phyloP scores from a whole-genome alignment of 2,888 invertebrate species.

The Acanthoscelides obtectus region DNA sequence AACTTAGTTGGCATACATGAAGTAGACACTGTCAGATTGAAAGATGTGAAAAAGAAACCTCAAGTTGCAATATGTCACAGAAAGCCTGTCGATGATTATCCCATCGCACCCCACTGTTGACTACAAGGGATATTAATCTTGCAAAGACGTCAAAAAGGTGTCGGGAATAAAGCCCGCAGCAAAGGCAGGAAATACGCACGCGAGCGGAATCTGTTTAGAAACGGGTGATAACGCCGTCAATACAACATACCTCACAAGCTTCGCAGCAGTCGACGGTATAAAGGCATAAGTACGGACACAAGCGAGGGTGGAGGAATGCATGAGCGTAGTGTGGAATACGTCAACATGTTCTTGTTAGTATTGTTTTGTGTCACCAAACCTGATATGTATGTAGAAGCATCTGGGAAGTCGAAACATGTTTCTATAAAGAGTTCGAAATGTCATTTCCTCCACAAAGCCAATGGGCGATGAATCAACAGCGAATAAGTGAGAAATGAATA shows the following conservation, averaged over 20 bases:
- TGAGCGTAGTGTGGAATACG: neutral
- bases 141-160: neutral
- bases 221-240: neutral
- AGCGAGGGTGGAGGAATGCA: neutral
- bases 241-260: neutral
- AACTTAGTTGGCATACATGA: too few species aligned
- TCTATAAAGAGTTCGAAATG: too few species aligned
- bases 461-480: too few species aligned
- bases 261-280: neutral
- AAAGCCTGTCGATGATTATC: neutral
- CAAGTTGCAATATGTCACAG: too few species aligned
- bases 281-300: neutral
- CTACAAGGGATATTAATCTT: neutral
- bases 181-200: neutral
- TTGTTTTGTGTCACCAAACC: too few species aligned
- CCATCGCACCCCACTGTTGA: neutral
- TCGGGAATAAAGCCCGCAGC: neutral
- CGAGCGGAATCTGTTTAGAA: neutral
- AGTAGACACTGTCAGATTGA: too few species aligned
- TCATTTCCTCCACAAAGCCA: too few species aligned
- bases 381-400: too few species aligned
- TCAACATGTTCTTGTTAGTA: too few species aligned
- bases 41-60: too few species aligned
- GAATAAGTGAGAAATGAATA: too few species aligned
- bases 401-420: too few species aligned